These are phyloP conservation scores for Reinhardtius hippoglossoides DNA, from an alignment of 2,113 vertebrate genomes.

Conservation along the genomic window DNA sequence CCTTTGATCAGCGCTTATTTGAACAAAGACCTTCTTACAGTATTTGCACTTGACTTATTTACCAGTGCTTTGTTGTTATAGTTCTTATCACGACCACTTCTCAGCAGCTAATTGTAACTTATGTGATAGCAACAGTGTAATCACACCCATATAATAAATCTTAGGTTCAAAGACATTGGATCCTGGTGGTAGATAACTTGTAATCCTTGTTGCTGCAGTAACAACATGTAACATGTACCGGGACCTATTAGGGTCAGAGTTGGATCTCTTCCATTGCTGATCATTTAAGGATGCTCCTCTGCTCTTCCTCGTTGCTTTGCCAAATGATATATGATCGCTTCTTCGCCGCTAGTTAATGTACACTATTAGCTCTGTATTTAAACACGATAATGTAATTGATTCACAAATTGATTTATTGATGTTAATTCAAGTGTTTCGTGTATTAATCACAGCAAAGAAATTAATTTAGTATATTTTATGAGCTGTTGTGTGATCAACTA, in stretches of 20 bases:
- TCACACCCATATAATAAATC: conserved; percentile 20
- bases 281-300: conserved; percentile 77
- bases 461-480: conserved; percentile 83
- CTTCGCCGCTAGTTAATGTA: conserved; percentile 72
- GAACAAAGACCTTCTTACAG: neutral
- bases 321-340: conserved; percentile 79
- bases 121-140: conserved; percentile 15
- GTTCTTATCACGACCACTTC: conserved; percentile 2
- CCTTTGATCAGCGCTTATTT: neutral
- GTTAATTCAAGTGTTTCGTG: conserved; percentile 86
- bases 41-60: conserved; percentile 10
- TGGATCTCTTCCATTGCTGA: conserved; percentile 74
- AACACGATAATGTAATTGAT: conserved; percentile 86
- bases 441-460: conserved; percentile 84
- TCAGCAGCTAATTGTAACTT: conserved; percentile 10
- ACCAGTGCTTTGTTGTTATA: conserved; percentile 1
- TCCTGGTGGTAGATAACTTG: conserved; percentile 28
- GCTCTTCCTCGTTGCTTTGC: conserved; percentile 67
- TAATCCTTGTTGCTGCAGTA: conserved; percentile 14
- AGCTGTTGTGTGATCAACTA: conserved; percentile 84
- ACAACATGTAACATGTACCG: conserved; percentile 27
- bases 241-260: conserved; percentile 70
- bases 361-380: conserved; percentile 82
- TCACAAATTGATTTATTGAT: conserved; percentile 87
- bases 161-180: conserved; percentile 33